A percentile compares a stretch with the other conserved stretches of the same genome.
phyloP scores from a whole-genome alignment of 1,140 invertebrate species.

The Odontomachus brunneus region DNA sequence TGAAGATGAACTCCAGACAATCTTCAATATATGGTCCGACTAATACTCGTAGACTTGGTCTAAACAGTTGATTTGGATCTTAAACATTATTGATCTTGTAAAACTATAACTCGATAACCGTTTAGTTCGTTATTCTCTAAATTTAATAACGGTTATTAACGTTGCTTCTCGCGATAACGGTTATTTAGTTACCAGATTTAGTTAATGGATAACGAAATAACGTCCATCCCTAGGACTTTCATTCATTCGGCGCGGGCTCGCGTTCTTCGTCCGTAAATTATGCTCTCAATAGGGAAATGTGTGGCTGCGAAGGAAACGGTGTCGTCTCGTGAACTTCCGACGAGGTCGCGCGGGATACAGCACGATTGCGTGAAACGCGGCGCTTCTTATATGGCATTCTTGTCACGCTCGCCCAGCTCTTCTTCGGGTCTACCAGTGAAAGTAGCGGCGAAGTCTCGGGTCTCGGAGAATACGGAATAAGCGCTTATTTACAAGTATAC shows the following conservation, averaged over 20 bases:
- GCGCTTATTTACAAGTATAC: conserved; percentile 76
- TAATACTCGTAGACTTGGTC: too few relatives aligned
- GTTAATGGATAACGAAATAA: too few relatives aligned
- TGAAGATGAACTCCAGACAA: too few relatives aligned
- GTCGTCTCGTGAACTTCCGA: conserved; percentile 58
- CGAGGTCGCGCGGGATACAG: conserved; percentile 4
- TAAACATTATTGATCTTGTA: too few relatives aligned
- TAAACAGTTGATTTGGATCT: too few relatives aligned
- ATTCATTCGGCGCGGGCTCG: neutral
- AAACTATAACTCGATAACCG: too few relatives aligned
- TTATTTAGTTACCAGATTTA: too few relatives aligned
- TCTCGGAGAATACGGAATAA: conserved; percentile 79
- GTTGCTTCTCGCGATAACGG: too few relatives aligned
- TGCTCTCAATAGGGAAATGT: neutral
- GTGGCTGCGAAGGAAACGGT: neutral
- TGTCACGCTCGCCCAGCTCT: conserved; percentile 72
- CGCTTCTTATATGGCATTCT: conserved; percentile 67
- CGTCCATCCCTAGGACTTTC: too few relatives aligned
- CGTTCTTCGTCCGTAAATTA: conserved; percentile 22
- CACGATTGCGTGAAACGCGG: conserved; percentile 18
- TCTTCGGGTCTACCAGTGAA: conserved; percentile 78
- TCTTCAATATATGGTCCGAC: too few relatives aligned
- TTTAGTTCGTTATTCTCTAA: too few relatives aligned
- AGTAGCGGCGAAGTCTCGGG: conserved; percentile 75
- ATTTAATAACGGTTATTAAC: too few relatives aligned